Evolutionary conservation across 2,888 invertebrate species (phyloP).

Genomic region (Mylabris sibirica): DNA sequence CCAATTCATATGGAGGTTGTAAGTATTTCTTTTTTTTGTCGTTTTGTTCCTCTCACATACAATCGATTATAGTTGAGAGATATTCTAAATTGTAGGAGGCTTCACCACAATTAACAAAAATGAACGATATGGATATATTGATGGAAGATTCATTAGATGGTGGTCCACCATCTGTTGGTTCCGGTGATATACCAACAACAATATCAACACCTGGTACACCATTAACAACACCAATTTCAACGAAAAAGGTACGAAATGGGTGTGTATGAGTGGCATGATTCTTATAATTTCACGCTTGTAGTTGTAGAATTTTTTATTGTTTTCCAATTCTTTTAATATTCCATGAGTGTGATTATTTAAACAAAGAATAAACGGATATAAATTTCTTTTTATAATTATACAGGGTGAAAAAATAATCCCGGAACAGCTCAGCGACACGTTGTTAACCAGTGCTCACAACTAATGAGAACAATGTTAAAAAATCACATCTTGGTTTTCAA

Average conservation of each 20-base stretch:
- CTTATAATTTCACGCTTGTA: background rate
- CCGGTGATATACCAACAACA: constrained; percentile 71
- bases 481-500: too few species aligned
- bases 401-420: too few species aligned
- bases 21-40: constrained; percentile 37
- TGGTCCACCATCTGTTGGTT: constrained; percentile 82
- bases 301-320: constrained; percentile 4
- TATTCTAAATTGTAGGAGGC: constrained; percentile 59
- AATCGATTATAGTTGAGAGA: background rate
- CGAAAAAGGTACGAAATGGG: constrained; percentile 51
- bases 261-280: constrained; percentile 7
- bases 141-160: constrained; percentile 84
- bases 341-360: constrained; percentile 17
- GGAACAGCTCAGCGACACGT: too few species aligned
- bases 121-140: constrained; percentile 70
- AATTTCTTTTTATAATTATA: too few species aligned
- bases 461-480: too few species aligned
- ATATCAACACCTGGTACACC: constrained; percentile 53
- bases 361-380: background rate
- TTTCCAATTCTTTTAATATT: constrained; percentile 9
- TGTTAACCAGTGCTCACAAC: too few species aligned
- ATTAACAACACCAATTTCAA: constrained; percentile 62
- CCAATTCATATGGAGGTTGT: constrained; percentile 50
- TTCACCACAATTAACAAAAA: constrained; percentile 69
- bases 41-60: background rate